Evolutionary conservation across 2,888 invertebrate species (phyloP), one percentile per base, ranked within the genome.

Genomic region (Eupsilia transversa): DNA sequence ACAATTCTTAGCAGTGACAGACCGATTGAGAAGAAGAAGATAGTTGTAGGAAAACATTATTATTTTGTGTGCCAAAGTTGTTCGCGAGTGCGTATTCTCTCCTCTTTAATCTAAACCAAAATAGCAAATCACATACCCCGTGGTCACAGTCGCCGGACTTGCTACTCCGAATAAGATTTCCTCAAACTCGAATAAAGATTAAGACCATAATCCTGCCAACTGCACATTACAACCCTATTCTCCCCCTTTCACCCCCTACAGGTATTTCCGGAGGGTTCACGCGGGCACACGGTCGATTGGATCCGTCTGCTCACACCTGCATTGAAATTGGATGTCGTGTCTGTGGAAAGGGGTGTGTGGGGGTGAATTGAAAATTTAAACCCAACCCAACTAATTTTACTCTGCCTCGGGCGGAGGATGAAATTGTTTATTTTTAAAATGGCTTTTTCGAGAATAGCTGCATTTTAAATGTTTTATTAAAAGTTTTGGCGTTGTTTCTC

Each of bases 271-370:
- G 63, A 59, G 77, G 43, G 70, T 49, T 10, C 17, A 66, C 54
- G 54, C 35, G 68, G 49, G 60, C 64, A 69, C 56, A 72, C 80
- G 74, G 72, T 74, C 81, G 80, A 75, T 83, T 80, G 74, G 61
- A 72, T 61, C 20, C 60, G 56, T 72, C 67, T 60, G 75, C 78
- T 77, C 72, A 73, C 82, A 84, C 84, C 82, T 84, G 84, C 79
- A 79, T 72, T 52, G 74, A 74, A 84, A 84, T 84, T 84, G 82
- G 79, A 82, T 57, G 63, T 79, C 69, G 60, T 57, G 72, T 60
- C 56, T 59, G 65, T 49, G 56, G 41, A 41, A 72, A 61, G 57
- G 56, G 77, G 77, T 59, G 82, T 59, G 35, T 33, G 60, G 69
- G 59, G 63, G 56, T 23, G 73, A 73, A 83, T 79, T 60, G 70